These are phyloP conservation scores for Griposia aprilina DNA, from an alignment of 2,888 invertebrate genomes.

Conservation along the genomic window DNA sequence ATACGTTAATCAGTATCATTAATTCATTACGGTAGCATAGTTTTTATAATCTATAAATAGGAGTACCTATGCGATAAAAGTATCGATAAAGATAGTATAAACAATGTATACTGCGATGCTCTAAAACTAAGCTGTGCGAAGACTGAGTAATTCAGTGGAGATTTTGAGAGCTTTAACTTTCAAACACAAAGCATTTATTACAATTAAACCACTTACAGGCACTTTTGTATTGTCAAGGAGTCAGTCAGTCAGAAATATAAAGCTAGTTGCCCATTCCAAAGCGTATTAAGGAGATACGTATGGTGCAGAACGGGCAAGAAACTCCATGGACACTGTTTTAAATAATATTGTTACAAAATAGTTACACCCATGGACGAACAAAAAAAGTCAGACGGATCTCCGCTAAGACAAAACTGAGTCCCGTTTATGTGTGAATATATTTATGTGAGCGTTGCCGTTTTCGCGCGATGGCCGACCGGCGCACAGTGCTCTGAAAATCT, in stretches of 20 bases:
- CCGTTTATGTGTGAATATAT: too few relatives aligned
- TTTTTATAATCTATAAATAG: background rate
- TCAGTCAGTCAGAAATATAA: background rate
- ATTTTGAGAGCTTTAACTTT: background rate
- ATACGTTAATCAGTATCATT: background rate
- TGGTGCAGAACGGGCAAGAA: background rate
- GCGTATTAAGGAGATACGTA: background rate
- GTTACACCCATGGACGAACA: too few relatives aligned
- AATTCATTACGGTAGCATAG: background rate
- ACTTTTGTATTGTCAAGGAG: background rate
- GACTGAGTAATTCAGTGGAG: too few relatives aligned
- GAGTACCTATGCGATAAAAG: slow-evolving; percentile 7
- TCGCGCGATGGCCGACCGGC: too few relatives aligned
- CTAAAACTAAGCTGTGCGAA: background rate
- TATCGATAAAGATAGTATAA: background rate
- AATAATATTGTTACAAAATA: background rate
- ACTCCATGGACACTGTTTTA: background rate
- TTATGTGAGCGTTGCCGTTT: too few relatives aligned
- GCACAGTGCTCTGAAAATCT: too few relatives aligned
- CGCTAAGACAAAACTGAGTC: too few relatives aligned
- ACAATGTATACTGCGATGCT: background rate
- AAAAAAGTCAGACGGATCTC: too few relatives aligned
- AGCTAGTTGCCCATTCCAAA: background rate
- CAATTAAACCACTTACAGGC: background rate
- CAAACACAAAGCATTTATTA: background rate